Conservation (phyloP, 2,888 invertebrate species). For the Hyposoter dolosus region DNA sequence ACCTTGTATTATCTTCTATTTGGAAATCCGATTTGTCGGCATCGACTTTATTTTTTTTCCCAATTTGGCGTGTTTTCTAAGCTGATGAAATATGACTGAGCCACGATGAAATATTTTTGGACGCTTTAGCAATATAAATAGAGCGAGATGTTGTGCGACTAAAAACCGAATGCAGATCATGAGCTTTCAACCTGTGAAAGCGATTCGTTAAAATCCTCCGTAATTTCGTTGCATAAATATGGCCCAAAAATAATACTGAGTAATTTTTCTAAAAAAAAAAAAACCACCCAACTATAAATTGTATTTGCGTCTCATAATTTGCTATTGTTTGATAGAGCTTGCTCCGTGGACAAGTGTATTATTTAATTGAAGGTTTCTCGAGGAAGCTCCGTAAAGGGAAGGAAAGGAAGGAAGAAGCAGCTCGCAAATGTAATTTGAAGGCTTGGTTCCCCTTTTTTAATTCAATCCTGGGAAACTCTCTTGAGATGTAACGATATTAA, state of each 20-base stretch:
- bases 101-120: background rate
- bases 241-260: background rate
- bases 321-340: conserved; percentile 23
- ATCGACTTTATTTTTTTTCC: background rate
- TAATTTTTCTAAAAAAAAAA: background rate
- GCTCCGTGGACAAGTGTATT: conserved; percentile 30
- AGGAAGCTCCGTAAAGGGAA: conserved; percentile 10
- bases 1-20: background rate
- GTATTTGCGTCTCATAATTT: conserved; percentile 31
- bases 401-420: conserved; percentile 19
- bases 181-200: background rate
- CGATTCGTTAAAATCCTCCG: background rate
- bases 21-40: background rate
- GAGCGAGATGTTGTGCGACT: background rate
- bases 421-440: conserved; percentile 36
- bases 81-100: background rate
- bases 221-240: background rate
- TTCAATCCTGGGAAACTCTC: background rate
- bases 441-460: conserved; percentile 27
- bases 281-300: background rate
- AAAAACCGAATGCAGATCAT: background rate
- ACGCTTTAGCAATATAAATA: background rate
- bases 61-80: background rate
- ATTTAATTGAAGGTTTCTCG: conserved; percentile 19
- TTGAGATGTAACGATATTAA: conserved; percentile 14